Evolutionary conservation across 2,113 vertebrate species (phyloP), one percentile per base, ranked within the genome.

Genomic region (Passer domesticus): DNA sequence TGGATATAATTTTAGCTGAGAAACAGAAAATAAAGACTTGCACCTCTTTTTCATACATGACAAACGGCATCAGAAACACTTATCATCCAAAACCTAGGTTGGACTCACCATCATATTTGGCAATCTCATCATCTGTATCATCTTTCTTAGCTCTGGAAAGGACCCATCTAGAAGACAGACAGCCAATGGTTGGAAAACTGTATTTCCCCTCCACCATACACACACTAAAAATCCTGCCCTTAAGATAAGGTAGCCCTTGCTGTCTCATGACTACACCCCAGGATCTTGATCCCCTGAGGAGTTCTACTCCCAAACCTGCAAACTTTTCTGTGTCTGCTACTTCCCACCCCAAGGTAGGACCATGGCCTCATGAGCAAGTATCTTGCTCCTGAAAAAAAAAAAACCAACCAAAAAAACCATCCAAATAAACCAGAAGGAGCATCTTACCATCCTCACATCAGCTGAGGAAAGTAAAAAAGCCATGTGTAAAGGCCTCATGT

Each of bases 71-170:
- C 30, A 90, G 74, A 67, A 91, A 55, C 13, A 64, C 30, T 24
- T 44, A 89, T 25, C 13, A 58, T 23, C 7, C 24, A 76, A 83
- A 95, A 72, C 30, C 23, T 37, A 55, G 19, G 39, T 16, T 44
- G 30, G 66, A 96, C 99, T 95, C 91, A 99, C 99, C 99, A 49
- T 99, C 99, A 5, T 99, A 99, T 94, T 99, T 99, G 7, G 99
- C 98, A 73, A 99, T 99, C 20, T 99, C 99, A 89, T 99, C 99
- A 94, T 99, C 99, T 0, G 98, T 97, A 41, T 98, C 99, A 7
- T 99, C 99, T 91, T 99, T 99, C 97, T 99, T 99, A n/a, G 99
- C 99, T 87, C 97, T 98, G 69, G 99, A 99, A 94, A 98, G 74
- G 67, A 99, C 97, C 99, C 99, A 99, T 24, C 99, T 99, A 94